These are phyloP conservation scores for Miltochrista miniata DNA, from an alignment of 2,888 invertebrate genomes.

Conservation along the genomic window DNA sequence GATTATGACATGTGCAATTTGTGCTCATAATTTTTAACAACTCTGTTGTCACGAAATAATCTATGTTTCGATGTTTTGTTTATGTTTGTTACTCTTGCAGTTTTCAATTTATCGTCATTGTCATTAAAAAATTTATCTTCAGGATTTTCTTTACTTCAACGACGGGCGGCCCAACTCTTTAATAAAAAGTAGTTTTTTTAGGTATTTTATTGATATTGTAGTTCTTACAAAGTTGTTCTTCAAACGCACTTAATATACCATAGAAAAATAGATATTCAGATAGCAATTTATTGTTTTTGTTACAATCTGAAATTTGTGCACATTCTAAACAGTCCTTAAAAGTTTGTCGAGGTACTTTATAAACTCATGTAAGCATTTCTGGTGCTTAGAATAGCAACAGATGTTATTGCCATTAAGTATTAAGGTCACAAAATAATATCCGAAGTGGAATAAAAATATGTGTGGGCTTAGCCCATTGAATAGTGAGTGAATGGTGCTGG, in stretches of 20 bases:
- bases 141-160: no score
- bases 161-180: no score
- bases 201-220: no score
- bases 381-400: conserved; percentile 42
- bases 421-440: conserved; percentile 48
- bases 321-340: not conserved
- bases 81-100: not conserved
- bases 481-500: conserved; percentile 44
- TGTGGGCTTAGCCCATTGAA: conserved; percentile 56
- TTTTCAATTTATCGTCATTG: no score
- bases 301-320: not conserved
- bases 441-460: conserved; percentile 51
- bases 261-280: not conserved
- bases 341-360: not conserved
- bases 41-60: not conserved
- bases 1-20: conserved; percentile 40
- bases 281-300: not conserved
- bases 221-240: no score
- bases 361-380: not conserved
- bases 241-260: no score
- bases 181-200: no score
- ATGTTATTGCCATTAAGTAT: conserved; percentile 44
- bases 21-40: conserved; percentile 22
- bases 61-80: not conserved
- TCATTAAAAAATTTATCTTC: no score